Conservation (phyloP, 2,113 vertebrate genomes). For the Aptenodytes patagonicus region DNA sequence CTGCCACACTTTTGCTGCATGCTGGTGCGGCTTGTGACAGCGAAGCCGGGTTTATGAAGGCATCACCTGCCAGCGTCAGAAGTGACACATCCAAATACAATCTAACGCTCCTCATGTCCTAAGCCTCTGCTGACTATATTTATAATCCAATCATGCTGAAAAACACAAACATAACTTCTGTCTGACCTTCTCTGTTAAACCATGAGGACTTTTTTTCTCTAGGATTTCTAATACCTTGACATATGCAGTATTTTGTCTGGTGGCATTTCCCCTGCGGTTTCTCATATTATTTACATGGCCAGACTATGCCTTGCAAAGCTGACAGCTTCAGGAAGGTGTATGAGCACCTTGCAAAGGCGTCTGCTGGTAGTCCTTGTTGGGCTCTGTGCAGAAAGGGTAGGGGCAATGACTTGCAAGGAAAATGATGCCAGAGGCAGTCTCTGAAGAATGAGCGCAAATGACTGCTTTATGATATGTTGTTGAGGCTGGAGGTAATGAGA, state of each 20-base stretch:
- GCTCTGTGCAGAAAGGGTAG: neutral
- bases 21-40: neutral
- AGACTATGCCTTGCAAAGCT: neutral
- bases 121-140: constrained; percentile 6
- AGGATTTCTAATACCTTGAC: neutral
- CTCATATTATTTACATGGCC: neutral
- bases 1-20: neutral
- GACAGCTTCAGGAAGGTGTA: neutral
- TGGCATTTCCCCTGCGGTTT: neutral
- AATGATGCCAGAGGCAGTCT: neutral
- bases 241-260: neutral
- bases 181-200: neutral
- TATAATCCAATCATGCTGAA: constrained; percentile 37
- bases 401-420: neutral
- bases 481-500: neutral
- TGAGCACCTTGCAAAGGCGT: neutral
- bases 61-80: neutral
- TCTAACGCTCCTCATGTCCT: neutral
- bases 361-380: neutral
- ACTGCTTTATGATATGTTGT: neutral
- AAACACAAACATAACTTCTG: constrained; percentile 1
- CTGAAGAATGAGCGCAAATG: neutral
- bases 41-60: neutral
- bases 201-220: neutral
- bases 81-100: neutral